Evolutionary conservation across 2,113 vertebrate species (phyloP).

Genomic region (Oostethus manadensis): DNA sequence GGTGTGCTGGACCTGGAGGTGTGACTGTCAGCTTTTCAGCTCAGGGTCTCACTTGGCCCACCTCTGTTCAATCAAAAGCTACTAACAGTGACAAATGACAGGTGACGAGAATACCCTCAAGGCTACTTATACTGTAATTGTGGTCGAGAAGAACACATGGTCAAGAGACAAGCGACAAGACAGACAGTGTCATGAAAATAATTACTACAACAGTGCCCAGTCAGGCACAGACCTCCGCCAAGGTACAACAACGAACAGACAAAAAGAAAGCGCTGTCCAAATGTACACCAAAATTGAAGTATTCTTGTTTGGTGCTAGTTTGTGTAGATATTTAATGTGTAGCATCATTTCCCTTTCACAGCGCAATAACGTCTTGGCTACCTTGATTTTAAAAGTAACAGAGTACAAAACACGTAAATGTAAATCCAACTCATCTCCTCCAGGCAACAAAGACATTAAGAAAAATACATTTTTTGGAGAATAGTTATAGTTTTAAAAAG

Average conservation of each 20-base stretch:
- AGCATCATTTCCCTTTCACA: neutral
- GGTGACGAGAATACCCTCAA: conserved; percentile 18
- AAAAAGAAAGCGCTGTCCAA: no score
- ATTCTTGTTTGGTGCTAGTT: no score
- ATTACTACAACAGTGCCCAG: neutral
- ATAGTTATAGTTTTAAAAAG: no score
- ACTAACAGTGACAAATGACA: conserved; percentile 42
- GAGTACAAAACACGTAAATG: neutral
- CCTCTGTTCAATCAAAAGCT: conserved; percentile 43
- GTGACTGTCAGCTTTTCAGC: conserved; percentile 51
- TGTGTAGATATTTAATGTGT: no score
- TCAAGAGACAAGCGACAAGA: neutral
- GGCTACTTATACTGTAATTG: neutral
- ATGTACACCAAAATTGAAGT: no score
- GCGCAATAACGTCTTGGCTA: neutral
- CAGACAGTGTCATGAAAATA: neutral
- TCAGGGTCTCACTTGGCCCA: conserved; percentile 37
- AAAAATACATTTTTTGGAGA: no score
- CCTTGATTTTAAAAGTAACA: neutral
- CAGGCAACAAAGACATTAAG: no score
- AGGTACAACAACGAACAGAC: no score
- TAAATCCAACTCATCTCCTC: neutral
- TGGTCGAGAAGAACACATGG: neutral
- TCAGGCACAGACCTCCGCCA: no score
- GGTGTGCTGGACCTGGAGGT: conserved; percentile 19